Evolutionary conservation across 37 sponge, comb jelly and placozoan species (phyloP).

Genomic region (Axinella damicornis): DNA sequence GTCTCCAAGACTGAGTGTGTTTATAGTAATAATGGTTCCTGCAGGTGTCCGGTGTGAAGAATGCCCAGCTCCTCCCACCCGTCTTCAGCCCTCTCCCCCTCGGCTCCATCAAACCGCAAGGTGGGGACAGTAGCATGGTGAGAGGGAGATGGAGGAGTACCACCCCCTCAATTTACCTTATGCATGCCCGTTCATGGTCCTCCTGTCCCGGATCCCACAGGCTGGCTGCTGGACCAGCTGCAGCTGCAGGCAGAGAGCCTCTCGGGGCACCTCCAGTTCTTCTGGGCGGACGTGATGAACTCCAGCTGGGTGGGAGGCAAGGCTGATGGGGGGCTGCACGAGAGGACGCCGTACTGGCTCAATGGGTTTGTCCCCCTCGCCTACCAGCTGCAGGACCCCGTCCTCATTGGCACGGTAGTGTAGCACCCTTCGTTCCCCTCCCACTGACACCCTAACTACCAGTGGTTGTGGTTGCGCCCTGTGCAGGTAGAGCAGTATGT

Average conservation of each 20-base stretch:
- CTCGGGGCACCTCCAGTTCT: conserved; percentile 73
- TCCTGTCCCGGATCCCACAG: not conserved
- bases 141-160: not conserved
- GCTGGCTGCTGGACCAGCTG: conserved; percentile 73
- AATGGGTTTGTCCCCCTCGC: conserved; percentile 85
- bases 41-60: conserved; percentile 69
- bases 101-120: conserved; percentile 64
- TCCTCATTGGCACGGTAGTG: conserved; percentile 20
- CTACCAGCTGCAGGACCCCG: conserved; percentile 66
- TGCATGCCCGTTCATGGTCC: too few species aligned
- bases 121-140: conserved; percentile 33
- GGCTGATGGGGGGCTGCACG: conserved; percentile 71
- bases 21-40: too few species aligned
- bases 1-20: too few species aligned
- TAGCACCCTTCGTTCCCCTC: not conserved
- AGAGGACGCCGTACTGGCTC: conserved; percentile 86
- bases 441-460: not conserved
- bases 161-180: too few species aligned
- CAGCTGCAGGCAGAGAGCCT: conserved; percentile 67
- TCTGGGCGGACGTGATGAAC: conserved; percentile 81
- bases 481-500: conserved; percentile 58
- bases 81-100: conserved; percentile 52
- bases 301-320: conserved; percentile 80
- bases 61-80: conserved; percentile 51
- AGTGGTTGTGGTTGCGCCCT: not conserved